A percentile compares a stretch with the other conserved stretches of the same genome.
Evolutionary conservation across 2,797 vertebrate genomes (phyloP).

Genomic region (Rhinophrynus dorsalis): DNA sequence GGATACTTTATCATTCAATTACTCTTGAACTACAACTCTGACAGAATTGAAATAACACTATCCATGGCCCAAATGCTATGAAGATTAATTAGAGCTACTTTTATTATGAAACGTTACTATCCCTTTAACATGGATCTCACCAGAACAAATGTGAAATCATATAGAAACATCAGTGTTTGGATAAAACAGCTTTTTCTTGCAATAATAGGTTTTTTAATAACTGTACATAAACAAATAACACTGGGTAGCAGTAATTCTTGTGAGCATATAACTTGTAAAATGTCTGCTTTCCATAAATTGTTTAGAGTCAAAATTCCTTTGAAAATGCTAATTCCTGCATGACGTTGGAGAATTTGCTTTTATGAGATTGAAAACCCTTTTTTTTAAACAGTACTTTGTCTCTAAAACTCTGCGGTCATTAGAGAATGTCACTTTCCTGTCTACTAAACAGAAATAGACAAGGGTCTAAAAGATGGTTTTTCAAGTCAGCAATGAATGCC

Average conservation of each 20-base stretch:
- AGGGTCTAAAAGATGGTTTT: slow-evolving; percentile 22
- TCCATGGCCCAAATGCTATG: no score
- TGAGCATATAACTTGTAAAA: slow-evolving; percentile 40
- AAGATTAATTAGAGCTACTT: no score
- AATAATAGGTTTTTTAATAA: slow-evolving; percentile 11
- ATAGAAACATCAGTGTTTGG: no score
- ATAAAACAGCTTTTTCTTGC: not conserved
- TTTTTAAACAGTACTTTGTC: slow-evolving; percentile 43
- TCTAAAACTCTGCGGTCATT: slow-evolving; percentile 29
- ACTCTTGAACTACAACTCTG: no score
- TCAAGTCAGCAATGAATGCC: slow-evolving; percentile 10
- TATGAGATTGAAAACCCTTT: slow-evolving; percentile 40
- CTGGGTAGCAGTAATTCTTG: not conserved
- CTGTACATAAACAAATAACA: slow-evolving; percentile 2
- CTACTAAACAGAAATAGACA: slow-evolving; percentile 29
- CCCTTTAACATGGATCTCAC: no score
- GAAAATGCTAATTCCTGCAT: slow-evolving; percentile 46
- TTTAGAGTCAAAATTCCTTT: slow-evolving; percentile 46
- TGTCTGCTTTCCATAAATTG: slow-evolving; percentile 37
- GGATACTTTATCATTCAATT: no score
- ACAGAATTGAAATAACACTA: no score
- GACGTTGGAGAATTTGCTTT: slow-evolving; percentile 45
- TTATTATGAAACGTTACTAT: no score
- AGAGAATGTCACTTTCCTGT: slow-evolving; percentile 38
- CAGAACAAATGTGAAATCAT: no score